Evolutionary conservation across 1,140 invertebrate genomes (phyloP), one percentile per base, ranked within the genome.

Genomic region (Trissolcus basalis): DNA sequence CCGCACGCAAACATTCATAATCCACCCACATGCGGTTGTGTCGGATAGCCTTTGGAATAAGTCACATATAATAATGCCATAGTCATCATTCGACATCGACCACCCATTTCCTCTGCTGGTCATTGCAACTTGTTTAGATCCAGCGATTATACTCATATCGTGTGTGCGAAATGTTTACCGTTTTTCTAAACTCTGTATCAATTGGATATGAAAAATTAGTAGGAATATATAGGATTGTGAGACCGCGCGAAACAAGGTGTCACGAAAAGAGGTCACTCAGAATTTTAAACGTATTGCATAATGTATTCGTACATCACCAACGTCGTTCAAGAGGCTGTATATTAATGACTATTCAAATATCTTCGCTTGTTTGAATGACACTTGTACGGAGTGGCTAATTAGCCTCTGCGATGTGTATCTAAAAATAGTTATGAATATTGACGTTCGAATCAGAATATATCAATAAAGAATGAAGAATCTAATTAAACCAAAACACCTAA

Each of bases 61-160:
- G 76, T 65, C 70, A 51, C 71, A 69, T 67, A 70, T 72, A 68
- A 73, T 78, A 79, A 67, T 71, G 60, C 71, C 73, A 73, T 58
- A 80, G 78, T 71, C 79, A 80, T 77, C 74, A 72, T 75, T 67
- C 61, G 75, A 73, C 69, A 51, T 60, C 77, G 85, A 83, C 85
- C 85, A 86, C 84, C 85, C 85, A 86, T 84, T 82, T 83, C 68
- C 82, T 78, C 72, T 69, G 60, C 73, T 65, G 77, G 68, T 63
- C 59, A 68, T 70, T 77, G 80, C 78, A 79, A 80, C 80, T 81
- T 81, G 81, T 86, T 85, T 85, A 85, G 84, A 86, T 86, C 71
- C 71, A 75, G 50, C 65, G 83, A 86, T 86, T 83, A 77, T 77
- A 70, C 27, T 56, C 55, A 63, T 70, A 78, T 75, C 80, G 85